phyloP scores from a whole-genome alignment of 1,140 invertebrate species.

The Heliothis virescens region DNA sequence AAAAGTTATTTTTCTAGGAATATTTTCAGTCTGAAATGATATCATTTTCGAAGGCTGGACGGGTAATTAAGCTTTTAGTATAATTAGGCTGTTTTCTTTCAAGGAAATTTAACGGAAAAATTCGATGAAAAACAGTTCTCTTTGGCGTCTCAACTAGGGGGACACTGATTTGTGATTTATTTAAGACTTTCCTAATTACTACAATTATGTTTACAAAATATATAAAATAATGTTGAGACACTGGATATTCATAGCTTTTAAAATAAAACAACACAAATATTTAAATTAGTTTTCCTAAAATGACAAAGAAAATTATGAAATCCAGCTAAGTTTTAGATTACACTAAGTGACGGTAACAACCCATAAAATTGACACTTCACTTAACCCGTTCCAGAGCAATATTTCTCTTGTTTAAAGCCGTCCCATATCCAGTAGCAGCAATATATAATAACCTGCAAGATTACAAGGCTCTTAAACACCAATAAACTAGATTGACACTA shows the following conservation, averaged over 20 bases:
- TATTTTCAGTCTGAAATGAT: not conserved
- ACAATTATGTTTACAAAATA: too few species aligned
- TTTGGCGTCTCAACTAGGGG: not conserved
- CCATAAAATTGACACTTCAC: not conserved
- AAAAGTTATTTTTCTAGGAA: slow-evolving; percentile 11
- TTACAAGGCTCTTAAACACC: not conserved
- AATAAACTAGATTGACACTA: slow-evolving; percentile 32
- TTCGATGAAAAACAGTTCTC: slow-evolving; percentile 22
- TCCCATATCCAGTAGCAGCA: too few species aligned
- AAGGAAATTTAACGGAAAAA: slow-evolving; percentile 37
- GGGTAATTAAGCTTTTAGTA: slow-evolving; percentile 31
- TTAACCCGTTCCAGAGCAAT: not conserved
- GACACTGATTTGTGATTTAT: not conserved
- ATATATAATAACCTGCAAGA: not conserved
- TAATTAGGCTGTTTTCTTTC: slow-evolving; percentile 44
- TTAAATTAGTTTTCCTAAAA: too few species aligned
- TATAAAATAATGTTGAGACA: too few species aligned
- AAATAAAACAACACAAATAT: too few species aligned
- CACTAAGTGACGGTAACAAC: too few species aligned
- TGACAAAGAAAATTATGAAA: too few species aligned
- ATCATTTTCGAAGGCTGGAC: not conserved
- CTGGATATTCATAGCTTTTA: too few species aligned
- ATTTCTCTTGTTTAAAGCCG: not conserved
- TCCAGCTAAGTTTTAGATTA: too few species aligned
- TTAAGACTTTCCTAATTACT: slow-evolving; percentile 6